Evolutionary conservation across 2,888 invertebrate genomes (phyloP).

Genomic region (Plemyria rubiginata): DNA sequence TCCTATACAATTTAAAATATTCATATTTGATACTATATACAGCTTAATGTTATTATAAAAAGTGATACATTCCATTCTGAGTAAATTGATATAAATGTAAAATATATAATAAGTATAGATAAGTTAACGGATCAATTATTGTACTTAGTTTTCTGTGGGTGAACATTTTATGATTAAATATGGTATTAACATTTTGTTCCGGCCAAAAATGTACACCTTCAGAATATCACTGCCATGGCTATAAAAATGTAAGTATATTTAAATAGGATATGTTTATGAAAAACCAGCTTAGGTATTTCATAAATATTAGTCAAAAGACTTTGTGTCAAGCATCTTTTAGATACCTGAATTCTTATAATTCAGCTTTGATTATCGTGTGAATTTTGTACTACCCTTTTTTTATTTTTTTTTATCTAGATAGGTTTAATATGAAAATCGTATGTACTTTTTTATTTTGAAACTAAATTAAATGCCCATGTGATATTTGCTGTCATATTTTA

Average conservation of each 20-base stretch:
- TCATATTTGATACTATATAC: constrained; percentile 13
- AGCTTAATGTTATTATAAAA: constrained; percentile 33
- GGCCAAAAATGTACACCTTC: constrained; percentile 57
- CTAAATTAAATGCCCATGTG: constrained; percentile 25
- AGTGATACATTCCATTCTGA: constrained; percentile 62
- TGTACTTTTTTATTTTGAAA: constrained; percentile 10
- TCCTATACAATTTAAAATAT: constrained; percentile 8
- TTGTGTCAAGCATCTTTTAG: constrained; percentile 14
- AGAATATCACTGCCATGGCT: constrained; percentile 71
- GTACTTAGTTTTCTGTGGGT: constrained; percentile 72
- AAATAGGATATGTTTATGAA: constrained; percentile 9
- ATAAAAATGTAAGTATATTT: constrained; percentile 46
- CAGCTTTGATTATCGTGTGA: constrained; percentile 4
- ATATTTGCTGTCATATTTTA: constrained; percentile 32
- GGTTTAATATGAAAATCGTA: constrained; percentile 7
- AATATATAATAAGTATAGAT: constrained; percentile 48
- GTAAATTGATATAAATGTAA: constrained; percentile 27
- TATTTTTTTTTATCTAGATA: constrained; percentile 10
- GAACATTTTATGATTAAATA: constrained; percentile 52
- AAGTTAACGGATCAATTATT: constrained; percentile 75
- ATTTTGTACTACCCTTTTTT: constrained; percentile 9
- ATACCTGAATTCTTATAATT: constrained; percentile 2
- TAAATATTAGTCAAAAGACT: constrained; percentile 28
- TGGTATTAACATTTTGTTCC: constrained; percentile 24
- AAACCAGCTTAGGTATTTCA: constrained; percentile 10